phyloP scores from a whole-genome alignment of 2,888 invertebrate genomes.

The Pomacea canaliculata region DNA sequence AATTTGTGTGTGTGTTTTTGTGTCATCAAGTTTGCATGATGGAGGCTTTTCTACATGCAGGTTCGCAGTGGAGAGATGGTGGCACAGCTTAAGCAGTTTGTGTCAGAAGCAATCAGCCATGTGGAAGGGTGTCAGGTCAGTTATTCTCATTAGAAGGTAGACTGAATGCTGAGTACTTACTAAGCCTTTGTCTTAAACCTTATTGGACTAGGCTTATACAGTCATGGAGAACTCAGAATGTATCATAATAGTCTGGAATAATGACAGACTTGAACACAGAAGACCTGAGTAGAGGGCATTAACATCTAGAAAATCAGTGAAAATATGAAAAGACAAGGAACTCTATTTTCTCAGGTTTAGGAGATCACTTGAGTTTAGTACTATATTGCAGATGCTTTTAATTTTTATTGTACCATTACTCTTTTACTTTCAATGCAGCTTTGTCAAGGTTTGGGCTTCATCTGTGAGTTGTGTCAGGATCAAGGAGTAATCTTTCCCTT shows the following conservation, averaged over 20 bases:
- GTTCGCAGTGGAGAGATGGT: slow-evolving; percentile 53
- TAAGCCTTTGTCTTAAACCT: too few species aligned
- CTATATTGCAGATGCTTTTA: not conserved
- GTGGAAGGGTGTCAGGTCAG: slow-evolving; percentile 60
- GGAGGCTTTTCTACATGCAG: slow-evolving; percentile 34
- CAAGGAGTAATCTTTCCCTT: slow-evolving; percentile 67
- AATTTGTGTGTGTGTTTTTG: too few species aligned
- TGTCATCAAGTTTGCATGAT: too few species aligned
- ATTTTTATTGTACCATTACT: not conserved
- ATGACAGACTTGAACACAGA: too few species aligned
- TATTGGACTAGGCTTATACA: too few species aligned
- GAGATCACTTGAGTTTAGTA: not conserved
- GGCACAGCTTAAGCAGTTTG: slow-evolving; percentile 45
- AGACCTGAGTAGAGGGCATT: too few species aligned
- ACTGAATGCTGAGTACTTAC: too few species aligned
- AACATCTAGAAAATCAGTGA: too few species aligned
- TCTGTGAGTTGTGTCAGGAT: slow-evolving; percentile 67
- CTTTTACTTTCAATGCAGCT: slow-evolving; percentile 40
- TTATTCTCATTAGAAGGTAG: not conserved
- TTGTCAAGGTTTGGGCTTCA: slow-evolving; percentile 67
- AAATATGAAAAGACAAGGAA: too few species aligned
- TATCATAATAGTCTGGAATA: too few species aligned
- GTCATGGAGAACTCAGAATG: too few species aligned
- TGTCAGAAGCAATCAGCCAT: slow-evolving; percentile 51
- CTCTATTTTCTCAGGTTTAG: not conserved